These are phyloP conservation scores for Lepidurus packardi DNA, from an alignment of 1,140 invertebrate genomes.

Conservation along the genomic window DNA sequence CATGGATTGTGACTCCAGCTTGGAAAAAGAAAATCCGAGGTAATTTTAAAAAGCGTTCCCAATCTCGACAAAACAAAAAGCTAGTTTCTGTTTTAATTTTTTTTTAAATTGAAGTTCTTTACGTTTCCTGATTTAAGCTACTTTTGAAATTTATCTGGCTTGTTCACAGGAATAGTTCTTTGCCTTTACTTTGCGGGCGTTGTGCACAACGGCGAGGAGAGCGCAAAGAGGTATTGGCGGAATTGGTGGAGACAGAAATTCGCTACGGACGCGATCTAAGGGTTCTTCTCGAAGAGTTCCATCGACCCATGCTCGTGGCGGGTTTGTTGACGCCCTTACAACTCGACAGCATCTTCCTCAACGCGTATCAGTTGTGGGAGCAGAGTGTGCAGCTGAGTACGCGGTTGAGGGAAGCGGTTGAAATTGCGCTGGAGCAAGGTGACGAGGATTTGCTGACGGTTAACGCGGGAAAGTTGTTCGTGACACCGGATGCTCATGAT, in stretches of 20 bases:
- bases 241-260: constrained; percentile 93
- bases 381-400: constrained; percentile 80
- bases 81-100: not conserved
- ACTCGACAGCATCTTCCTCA: constrained; percentile 78
- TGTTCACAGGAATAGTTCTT: not conserved
- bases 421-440: constrained; percentile 67
- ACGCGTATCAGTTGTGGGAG: constrained; percentile 83
- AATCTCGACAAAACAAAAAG: not conserved
- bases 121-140: not conserved
- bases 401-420: constrained; percentile 77
- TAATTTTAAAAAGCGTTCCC: not conserved
- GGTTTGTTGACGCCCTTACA: constrained; percentile 50
- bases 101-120: not conserved
- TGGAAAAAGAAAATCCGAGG: not conserved
- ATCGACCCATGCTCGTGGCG: constrained; percentile 84
- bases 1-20: not conserved
- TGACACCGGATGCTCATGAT: constrained; percentile 69
- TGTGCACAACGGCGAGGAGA: constrained; percentile 81
- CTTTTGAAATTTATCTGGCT: not conserved
- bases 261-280: constrained; percentile 88
- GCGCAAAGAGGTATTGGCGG: constrained; percentile 87
- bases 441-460: constrained; percentile 80
- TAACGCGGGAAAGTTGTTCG: constrained; percentile 82
- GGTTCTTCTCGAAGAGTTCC: constrained; percentile 90
- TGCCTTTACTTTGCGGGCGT: constrained; percentile 64